Percentiles rank a stretch among this genome's conserved stretches.
These are phyloP conservation scores for Castor canadensis DNA, from an alignment of 2,113 vertebrate species.

Conservation along the genomic window DNA sequence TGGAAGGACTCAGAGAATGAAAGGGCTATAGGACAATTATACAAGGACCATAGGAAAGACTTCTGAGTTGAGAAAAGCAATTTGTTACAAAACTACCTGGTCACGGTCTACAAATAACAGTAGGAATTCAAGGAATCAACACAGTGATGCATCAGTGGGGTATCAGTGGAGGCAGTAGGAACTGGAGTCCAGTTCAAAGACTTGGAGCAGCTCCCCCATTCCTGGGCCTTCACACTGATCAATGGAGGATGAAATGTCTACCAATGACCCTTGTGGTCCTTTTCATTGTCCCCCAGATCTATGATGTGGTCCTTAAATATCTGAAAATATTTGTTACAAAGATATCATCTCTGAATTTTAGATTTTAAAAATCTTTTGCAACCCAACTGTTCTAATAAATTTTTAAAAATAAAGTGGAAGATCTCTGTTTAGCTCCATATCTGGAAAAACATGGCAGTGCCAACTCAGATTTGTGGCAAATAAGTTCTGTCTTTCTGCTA, in stretches of 20 bases:
- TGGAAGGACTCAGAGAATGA: background rate
- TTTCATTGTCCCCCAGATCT: background rate
- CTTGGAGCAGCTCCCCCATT: background rate
- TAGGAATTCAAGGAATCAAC: background rate
- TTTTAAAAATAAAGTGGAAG: slow-evolving; percentile 39
- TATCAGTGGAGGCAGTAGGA: background rate
- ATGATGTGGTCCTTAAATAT: background rate
- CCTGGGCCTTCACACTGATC: background rate
- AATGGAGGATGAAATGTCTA: background rate
- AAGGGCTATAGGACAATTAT: background rate
- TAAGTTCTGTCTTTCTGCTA: background rate
- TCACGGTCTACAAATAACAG: background rate
- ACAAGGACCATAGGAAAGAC: background rate
- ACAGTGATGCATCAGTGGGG: background rate
- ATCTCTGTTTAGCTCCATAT: background rate
- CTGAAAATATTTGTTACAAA: background rate
- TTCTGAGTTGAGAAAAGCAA: background rate
- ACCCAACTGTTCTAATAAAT: slow-evolving; percentile 23
- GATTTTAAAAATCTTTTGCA: background rate
- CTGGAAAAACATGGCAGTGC: background rate
- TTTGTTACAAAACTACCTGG: background rate
- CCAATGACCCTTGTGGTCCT: background rate
- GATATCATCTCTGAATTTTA: background rate
- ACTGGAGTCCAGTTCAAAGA: background rate
- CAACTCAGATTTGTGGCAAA: background rate